Evolutionary conservation across 2,888 invertebrate genomes (phyloP).

Genomic region (Xanthostigma xanthostigma): DNA sequence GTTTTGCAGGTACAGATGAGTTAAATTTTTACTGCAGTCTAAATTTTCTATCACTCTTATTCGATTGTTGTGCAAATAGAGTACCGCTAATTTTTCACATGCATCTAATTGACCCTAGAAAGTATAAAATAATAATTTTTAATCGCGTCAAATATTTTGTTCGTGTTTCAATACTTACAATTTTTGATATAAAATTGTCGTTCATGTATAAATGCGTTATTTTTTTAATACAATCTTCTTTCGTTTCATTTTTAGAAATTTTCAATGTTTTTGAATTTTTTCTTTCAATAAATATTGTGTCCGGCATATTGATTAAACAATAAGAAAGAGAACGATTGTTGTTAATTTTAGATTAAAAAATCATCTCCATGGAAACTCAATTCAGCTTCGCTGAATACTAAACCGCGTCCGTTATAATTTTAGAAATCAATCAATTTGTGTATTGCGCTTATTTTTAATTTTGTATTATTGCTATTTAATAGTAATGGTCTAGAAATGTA

Average conservation of each 20-base stretch:
- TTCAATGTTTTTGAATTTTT: background rate
- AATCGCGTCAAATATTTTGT: background rate
- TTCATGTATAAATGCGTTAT: conserved; percentile 13
- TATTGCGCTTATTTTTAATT: too few species aligned
- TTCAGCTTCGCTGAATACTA: too few species aligned
- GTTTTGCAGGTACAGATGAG: conserved; percentile 61
- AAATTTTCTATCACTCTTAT: conserved; percentile 41
- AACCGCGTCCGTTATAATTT: too few species aligned
- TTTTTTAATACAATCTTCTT: conserved; percentile 8
- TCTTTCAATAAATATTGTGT: conserved; percentile 3
- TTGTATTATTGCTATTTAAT: too few species aligned
- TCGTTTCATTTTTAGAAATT: conserved; percentile 3
- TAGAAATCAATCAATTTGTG: too few species aligned
- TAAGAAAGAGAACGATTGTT: background rate
- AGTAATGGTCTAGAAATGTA: too few species aligned
- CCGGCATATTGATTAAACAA: conserved; percentile 1
- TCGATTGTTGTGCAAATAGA: conserved; percentile 48
- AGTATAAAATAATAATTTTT: background rate
- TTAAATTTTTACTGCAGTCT: conserved; percentile 34
- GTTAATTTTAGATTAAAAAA: too few species aligned
- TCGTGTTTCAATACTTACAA: conserved; percentile 9
- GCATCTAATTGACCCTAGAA: background rate
- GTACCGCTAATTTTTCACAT: conserved; percentile 37
- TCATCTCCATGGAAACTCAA: too few species aligned
- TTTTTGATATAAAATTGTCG: conserved; percentile 11